Conservation (phyloP, 1,140 invertebrate genomes). For the Rhagoletis pomonella region DNA sequence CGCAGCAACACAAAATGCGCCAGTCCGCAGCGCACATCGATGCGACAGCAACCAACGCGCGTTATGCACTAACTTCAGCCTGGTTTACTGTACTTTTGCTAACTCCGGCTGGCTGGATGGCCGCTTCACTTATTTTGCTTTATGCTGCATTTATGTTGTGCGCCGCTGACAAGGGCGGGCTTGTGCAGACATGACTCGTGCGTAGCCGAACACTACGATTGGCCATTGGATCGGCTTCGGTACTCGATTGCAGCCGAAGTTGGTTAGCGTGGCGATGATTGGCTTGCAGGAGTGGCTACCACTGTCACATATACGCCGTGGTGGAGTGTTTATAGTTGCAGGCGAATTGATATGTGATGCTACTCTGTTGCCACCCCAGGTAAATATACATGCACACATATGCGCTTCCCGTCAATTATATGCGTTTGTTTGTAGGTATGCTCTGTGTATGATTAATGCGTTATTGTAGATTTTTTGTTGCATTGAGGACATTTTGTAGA, state of each 20-base stretch:
- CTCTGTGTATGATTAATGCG: not conserved
- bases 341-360: not conserved
- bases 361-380: constrained; percentile 30
- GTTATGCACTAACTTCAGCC: constrained; percentile 20
- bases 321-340: constrained; percentile 8
- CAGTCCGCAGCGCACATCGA: not conserved
- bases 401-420: not conserved
- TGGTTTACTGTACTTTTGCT: constrained; percentile 50
- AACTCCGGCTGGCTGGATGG: constrained; percentile 3
- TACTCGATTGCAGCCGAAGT: constrained; percentile 8
- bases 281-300: constrained; percentile 31
- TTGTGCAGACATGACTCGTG: constrained; percentile 30
- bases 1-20: not conserved
- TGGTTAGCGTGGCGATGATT: constrained; percentile 1
- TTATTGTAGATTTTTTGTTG: too few species aligned
- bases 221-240: constrained; percentile 12
- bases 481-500: not conserved
- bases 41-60: constrained; percentile 23
- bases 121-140: not conserved
- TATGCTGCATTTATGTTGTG: constrained; percentile 23
- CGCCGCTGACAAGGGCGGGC: constrained; percentile 17
- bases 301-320: not conserved
- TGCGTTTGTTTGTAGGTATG: not conserved
- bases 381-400: not conserved
- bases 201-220: constrained; percentile 24